These are phyloP conservation scores for Gallinago undulata DNA, from an alignment of 2,113 vertebrate species.

Conservation along the genomic window DNA sequence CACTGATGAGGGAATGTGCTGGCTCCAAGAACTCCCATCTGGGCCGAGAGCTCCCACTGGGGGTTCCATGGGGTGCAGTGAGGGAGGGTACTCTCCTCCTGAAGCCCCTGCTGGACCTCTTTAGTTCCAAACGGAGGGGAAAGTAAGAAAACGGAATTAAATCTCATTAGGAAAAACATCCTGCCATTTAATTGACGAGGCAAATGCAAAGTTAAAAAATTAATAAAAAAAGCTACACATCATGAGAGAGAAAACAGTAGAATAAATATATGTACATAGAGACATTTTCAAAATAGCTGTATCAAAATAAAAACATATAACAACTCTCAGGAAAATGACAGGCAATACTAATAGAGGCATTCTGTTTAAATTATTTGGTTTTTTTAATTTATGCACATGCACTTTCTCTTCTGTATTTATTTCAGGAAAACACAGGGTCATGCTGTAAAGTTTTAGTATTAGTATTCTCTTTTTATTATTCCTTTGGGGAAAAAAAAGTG, in stretches of 20 bases:
- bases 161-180: slow-evolving; percentile 18
- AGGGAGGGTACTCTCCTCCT: background rate
- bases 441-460: background rate
- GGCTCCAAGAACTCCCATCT: accelerated
- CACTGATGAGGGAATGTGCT: background rate
- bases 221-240: background rate
- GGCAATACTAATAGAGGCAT: background rate
- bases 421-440: background rate
- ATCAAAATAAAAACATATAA: slow-evolving; percentile 30
- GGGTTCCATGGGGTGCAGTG: accelerated
- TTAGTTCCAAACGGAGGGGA: background rate
- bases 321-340: background rate
- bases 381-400: slow-evolving; percentile 11
- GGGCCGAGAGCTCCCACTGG: background rate
- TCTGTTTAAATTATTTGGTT: slow-evolving; percentile 1
- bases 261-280: slow-evolving; percentile 68
- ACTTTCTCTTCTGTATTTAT: background rate
- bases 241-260: slow-evolving; percentile 3
- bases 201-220: slow-evolving; percentile 27
- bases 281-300: background rate
- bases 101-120: background rate
- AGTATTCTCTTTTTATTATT: background rate
- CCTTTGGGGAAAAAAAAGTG: background rate
- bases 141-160: background rate
- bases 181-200: slow-evolving; percentile 50